Percentiles rank a stretch among this genome's conserved stretches.
These are phyloP conservation scores for Acrobasis consociella DNA, from an alignment of 2,888 invertebrate genomes.

Conservation along the genomic window DNA sequence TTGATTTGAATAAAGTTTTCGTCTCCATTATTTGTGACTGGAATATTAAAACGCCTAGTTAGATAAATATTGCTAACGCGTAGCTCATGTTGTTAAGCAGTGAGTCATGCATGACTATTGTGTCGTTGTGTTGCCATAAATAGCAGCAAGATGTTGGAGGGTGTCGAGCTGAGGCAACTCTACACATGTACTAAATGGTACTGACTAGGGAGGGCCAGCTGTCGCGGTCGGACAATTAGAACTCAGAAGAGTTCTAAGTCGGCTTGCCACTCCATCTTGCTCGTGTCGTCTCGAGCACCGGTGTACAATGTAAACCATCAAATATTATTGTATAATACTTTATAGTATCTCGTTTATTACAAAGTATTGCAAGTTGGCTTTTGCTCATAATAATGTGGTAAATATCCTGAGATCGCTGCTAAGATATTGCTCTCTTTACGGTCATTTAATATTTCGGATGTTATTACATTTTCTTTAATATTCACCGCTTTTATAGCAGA, in stretches of 20 bases:
- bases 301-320: constrained; percentile 43
- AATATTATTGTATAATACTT: constrained; percentile 34
- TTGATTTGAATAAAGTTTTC: constrained; percentile 42
- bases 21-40: constrained; percentile 42
- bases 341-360: constrained; percentile 20
- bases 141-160: constrained; percentile 57
- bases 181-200: constrained; percentile 50
- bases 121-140: constrained; percentile 64
- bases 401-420: constrained; percentile 27
- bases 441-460: constrained; percentile 29
- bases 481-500: constrained; percentile 23
- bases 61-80: constrained; percentile 54
- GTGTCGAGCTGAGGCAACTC: constrained; percentile 46
- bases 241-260: constrained; percentile 53
- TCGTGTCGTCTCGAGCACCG: constrained; percentile 51
- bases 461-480: constrained; percentile 29
- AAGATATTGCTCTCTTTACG: constrained; percentile 27
- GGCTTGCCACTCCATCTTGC: constrained; percentile 53
- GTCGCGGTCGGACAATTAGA: constrained; percentile 59
- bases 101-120: constrained; percentile 65
- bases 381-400: constrained; percentile 47
- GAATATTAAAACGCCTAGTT: constrained; percentile 49
- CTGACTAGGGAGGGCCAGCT: constrained; percentile 36
- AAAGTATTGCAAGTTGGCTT: constrained; percentile 37
- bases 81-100: constrained; percentile 44